These are phyloP conservation scores for Chiroxiphia lanceolata DNA, from an alignment of 2,797 vertebrate species.

Conservation along the genomic window DNA sequence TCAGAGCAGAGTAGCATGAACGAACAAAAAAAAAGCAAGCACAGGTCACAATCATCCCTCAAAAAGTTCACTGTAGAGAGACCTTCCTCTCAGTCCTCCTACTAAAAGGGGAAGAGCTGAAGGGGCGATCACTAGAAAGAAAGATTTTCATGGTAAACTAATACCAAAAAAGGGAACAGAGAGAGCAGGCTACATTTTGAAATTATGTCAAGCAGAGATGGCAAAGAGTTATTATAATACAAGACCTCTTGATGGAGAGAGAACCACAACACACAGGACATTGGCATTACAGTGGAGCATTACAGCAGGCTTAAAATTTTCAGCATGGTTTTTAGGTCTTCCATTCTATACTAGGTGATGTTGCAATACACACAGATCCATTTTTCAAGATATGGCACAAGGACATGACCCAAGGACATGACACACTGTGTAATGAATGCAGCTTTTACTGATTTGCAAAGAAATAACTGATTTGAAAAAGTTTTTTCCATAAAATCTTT, in stretches of 20 bases:
- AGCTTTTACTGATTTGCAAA: background rate
- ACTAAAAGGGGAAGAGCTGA: background rate
- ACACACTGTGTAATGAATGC: background rate
- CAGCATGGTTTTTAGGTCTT: background rate
- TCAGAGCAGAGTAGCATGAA: background rate
- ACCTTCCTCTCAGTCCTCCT: background rate
- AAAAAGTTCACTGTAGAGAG: background rate
- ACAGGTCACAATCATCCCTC: background rate
- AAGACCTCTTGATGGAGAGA: background rate
- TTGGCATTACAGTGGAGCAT: background rate
- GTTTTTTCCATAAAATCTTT: background rate
- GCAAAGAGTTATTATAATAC: background rate
- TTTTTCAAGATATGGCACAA: background rate
- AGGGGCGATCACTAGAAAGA: background rate
- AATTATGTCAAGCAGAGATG: background rate
- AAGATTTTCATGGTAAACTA: background rate
- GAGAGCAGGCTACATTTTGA: background rate
- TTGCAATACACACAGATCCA: background rate
- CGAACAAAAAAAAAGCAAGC: background rate
- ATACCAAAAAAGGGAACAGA: background rate
- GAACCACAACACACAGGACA: background rate
- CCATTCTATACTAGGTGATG: background rate
- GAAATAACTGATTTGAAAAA: background rate
- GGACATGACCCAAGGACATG: background rate
- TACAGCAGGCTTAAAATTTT: background rate